Base-by-base conservation (phyloP, 2,888 invertebrate genomes). In the Trissoscelio sp. region DNA sequence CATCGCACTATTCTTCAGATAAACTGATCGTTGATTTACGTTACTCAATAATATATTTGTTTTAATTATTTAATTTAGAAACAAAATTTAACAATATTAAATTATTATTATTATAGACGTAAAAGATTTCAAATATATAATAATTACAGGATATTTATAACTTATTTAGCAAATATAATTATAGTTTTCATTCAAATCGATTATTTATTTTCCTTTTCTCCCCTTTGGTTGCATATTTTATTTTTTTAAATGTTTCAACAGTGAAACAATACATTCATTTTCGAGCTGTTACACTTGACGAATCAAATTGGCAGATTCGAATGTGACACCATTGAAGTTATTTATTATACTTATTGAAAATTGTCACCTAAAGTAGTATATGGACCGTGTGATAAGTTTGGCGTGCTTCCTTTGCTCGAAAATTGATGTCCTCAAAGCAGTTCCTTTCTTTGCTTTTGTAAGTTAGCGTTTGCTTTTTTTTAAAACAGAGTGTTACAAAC, bases 21-120 rank as follows among this genome's bases (percentile, higher is more conserved):
- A 42, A 62, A 67, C 22, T 12, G 67, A 67, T 67, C 46, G 28
- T 7, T 73, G 67, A 73, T 73, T 79, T 67, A 73, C 60, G 16
- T 34, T 16, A 28, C 53, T 7, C 60, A 79, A 79, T 79, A 58
- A 64, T 58, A 72, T 44, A 66, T 66, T 70, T 58, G 20, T 70
- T 37, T 9, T 31, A 75, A 62, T 69, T 77, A 78, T 57, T 78
- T 16, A 16, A 46, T 24, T 22, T 24, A 12, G 48, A 39, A 51
- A 44, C 58, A 18, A 7, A 67, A 39, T 58, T 66, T 53, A 51
- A 51, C 51, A 44, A 75, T 58, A 51, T 64, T 11, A 16, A 37
- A 37, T 42, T 57, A 16, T 18, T 48, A 74, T 73, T 73, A 73
- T n/a, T n/a, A n/a, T n/a, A n/a, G n/a, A 18, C 12, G 28, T 20